These are phyloP conservation scores for Nephrotoma guestfalica DNA, from an alignment of 2,888 invertebrate species.

Conservation along the genomic window DNA sequence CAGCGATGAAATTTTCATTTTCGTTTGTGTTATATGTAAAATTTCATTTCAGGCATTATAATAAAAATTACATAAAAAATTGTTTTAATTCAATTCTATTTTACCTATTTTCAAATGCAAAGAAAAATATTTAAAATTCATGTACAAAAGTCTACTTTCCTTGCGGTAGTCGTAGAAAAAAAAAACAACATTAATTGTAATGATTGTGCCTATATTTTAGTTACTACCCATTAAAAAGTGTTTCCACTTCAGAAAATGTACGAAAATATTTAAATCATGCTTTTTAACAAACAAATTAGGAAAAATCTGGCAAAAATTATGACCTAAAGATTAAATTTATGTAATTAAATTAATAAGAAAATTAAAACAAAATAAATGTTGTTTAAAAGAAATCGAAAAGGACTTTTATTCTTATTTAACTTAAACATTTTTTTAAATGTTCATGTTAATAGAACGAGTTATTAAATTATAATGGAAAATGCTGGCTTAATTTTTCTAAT, in stretches of 20 bases:
- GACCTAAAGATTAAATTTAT: background rate
- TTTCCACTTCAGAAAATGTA: background rate
- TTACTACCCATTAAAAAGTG: background rate
- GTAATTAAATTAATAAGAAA: background rate
- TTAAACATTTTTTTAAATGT: background rate
- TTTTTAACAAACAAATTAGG: background rate
- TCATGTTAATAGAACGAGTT: background rate
- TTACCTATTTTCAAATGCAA: too few species aligned
- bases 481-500: background rate
- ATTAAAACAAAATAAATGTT: background rate
- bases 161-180: too few species aligned
- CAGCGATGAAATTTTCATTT: too few species aligned
- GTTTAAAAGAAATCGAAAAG: background rate
- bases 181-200: background rate
- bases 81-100: too few species aligned
- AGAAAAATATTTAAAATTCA: too few species aligned
- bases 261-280: background rate
- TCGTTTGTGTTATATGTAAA: too few species aligned
- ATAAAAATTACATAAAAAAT: too few species aligned
- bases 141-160: too few species aligned
- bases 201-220: background rate
- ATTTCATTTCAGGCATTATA: too few species aligned
- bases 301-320: background rate
- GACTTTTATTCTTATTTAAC: background rate
- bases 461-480: background rate